Base-by-base conservation (phyloP, 2,888 invertebrate species). In the Torymus tubicola region DNA sequence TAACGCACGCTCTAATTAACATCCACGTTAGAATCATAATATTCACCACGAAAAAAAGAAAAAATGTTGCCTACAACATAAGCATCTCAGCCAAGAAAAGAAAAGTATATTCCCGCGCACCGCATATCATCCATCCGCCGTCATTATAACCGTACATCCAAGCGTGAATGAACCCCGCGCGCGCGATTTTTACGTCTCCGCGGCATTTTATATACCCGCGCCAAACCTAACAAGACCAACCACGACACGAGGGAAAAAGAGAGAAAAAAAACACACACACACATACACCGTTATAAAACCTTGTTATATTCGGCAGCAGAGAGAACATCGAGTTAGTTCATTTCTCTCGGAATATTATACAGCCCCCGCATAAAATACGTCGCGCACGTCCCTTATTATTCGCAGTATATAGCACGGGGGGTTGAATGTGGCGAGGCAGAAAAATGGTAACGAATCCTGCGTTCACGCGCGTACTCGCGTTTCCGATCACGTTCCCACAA, bases 401-500 rank as follows among this genome's bases (percentile, higher is more conserved):
- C 52, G 21, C 16, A 16, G n/a, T n/a, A n/a, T n/a, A n/a, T n/a
- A n/a, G n/a, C n/a, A 24, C 8, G 58, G 21, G 58, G 58, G 5
- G 58, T 13, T 52, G 58, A 67, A 81, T 78, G 63, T 65, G 69
- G 24, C 57, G 61, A 65, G 61, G 64, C 57, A 67, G 84, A 86
- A 85, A 85, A 87, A 85, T 83, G 83, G 81, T 86, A 87, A 86
- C 85, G 86, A 87, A 87, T 86, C 83, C 82, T 21, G 21, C 21
- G 21, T 21, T 80, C 52, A 10, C n/a, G 4, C 31, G 81, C 80
- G 78, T 68, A 82, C 86, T 87, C 85, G 83, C 81, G 80, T 86
- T 88, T 88, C 88, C 85, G 85, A 86, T 88, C 88, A 89, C 88
- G 88, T 87, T 87, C 85, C 83, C 82, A 85, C 86, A 86, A 86